Conservation (phyloP, 2,888 invertebrate genomes). For the Neoitamus cyanurus region DNA sequence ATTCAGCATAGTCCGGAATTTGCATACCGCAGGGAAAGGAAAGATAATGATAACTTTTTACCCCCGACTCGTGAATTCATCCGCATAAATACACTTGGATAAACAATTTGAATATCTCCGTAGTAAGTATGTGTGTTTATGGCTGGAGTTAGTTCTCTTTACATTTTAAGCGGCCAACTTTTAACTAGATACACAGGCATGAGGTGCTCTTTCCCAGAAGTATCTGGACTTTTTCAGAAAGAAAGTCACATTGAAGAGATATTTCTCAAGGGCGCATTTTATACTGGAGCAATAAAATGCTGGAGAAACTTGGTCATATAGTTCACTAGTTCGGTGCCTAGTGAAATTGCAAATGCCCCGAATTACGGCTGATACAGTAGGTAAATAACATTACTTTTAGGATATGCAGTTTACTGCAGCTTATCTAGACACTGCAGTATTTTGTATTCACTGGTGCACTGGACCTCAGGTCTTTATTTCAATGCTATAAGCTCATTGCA, state of each 20-base stretch:
- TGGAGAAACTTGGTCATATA: not conserved
- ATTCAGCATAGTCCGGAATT: slow-evolving; percentile 36
- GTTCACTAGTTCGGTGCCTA: not conserved
- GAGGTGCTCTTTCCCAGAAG: not conserved
- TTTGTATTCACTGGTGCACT: not conserved
- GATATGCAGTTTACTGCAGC: not conserved
- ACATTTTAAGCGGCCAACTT: slow-evolving; percentile 22
- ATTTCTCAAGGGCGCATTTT: slow-evolving; percentile 6
- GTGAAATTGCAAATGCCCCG: not conserved
- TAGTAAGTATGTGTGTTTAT: slow-evolving; percentile 37
- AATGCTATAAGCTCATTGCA: not conserved
- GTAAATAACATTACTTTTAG: not conserved
- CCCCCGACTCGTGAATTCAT: slow-evolving; percentile 44
- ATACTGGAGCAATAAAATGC: not conserved
- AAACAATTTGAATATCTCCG: slow-evolving; percentile 47
- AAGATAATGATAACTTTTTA: slow-evolving; percentile 45
- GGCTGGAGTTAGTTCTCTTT: slow-evolving; percentile 21
- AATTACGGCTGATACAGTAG: not conserved
- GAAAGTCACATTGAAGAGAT: not conserved
- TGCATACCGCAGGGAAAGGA: slow-evolving; percentile 32
- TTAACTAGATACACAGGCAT: slow-evolving; percentile 17
- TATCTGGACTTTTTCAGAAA: not conserved
- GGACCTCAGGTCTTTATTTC: not conserved
- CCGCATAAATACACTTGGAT: slow-evolving; percentile 49
- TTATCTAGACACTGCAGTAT: not conserved